A percentile compares a stretch with the other conserved stretches of the same genome.
Evolutionary conservation across 1,140 invertebrate genomes (phyloP).

Genomic region (Aphelinus atriplicis): DNA sequence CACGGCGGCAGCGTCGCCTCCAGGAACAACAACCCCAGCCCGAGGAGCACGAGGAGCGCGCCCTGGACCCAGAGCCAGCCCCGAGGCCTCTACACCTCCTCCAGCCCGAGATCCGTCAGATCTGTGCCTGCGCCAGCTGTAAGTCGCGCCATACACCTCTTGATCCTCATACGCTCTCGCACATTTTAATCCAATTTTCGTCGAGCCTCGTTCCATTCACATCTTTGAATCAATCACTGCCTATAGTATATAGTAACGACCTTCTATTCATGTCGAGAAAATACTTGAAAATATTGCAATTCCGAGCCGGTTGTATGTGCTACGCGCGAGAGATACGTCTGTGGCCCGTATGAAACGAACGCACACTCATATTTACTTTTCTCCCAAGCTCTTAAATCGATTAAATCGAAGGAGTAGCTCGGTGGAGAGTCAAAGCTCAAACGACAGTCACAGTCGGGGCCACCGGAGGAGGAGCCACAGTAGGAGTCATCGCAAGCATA

Average conservation of each 20-base stretch:
- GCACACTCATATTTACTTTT: neutral
- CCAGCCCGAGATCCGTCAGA: constrained; percentile 74
- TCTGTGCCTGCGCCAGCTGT: constrained; percentile 68
- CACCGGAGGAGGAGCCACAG: constrained; percentile 65
- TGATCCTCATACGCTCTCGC: no score
- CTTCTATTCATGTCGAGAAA: no score
- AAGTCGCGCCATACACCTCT: constrained; percentile 37
- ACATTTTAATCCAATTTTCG: no score
- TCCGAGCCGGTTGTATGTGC: no score
- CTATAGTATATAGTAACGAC: no score
- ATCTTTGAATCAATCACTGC: no score
- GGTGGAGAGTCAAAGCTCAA: constrained; percentile 86
- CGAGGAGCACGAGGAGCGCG: constrained; percentile 81
- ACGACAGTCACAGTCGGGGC: constrained; percentile 63
- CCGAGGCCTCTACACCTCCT: constrained; percentile 77
- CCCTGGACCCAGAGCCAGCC: constrained; percentile 79
- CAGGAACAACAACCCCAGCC: constrained; percentile 60
- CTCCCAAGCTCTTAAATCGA: constrained; percentile 61
- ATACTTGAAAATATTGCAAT: no score
- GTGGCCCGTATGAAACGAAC: no score
- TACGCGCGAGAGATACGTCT: no score
- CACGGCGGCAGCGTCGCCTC: constrained; percentile 41
- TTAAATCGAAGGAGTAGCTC: constrained; percentile 70
- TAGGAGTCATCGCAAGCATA: constrained; percentile 79
- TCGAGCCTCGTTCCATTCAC: no score